Percentiles rank a stretch among this genome's conserved stretches.
phyloP scores from a whole-genome alignment of 2,797 vertebrate species.

The Anguilla obscura region DNA sequence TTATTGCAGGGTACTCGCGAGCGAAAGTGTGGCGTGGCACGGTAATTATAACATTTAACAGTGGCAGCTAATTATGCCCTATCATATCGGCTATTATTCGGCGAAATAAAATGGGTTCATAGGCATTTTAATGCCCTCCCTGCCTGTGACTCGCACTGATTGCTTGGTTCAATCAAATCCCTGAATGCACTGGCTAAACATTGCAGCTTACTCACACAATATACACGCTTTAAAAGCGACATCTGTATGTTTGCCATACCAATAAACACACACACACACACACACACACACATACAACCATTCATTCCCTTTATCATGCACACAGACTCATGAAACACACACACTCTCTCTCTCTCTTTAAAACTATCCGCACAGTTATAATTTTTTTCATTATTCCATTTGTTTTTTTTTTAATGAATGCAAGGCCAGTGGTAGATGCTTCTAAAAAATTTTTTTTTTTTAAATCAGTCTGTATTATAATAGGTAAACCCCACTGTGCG shows the following conservation, averaged over 20 bases:
- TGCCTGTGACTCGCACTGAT: not conserved
- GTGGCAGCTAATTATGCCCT: not conserved
- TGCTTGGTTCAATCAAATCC: not conserved
- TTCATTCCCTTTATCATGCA: too few species aligned
- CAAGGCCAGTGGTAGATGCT: not conserved
- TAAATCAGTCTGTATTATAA: not conserved
- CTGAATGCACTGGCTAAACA: not conserved
- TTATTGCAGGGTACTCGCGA: not conserved
- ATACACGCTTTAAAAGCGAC: not conserved
- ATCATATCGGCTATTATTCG: not conserved
- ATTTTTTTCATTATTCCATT: not conserved
- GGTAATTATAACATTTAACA: conserved; percentile 16
- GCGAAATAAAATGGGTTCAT: not conserved
- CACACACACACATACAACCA: not conserved
- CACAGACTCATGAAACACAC: not conserved
- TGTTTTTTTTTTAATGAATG: not conserved
- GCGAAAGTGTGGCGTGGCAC: not conserved
- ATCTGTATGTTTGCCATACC: not conserved
- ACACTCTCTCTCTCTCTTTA: not conserved
- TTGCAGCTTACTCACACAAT: not conserved
- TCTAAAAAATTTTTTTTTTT: not conserved
- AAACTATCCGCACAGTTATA: not conserved
- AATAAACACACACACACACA: not conserved
- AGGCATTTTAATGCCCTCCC: not conserved
- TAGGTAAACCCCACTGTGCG: not conserved